phyloP scores from a whole-genome alignment of 2,113 vertebrate genomes.

The Chamaea fasciata region DNA sequence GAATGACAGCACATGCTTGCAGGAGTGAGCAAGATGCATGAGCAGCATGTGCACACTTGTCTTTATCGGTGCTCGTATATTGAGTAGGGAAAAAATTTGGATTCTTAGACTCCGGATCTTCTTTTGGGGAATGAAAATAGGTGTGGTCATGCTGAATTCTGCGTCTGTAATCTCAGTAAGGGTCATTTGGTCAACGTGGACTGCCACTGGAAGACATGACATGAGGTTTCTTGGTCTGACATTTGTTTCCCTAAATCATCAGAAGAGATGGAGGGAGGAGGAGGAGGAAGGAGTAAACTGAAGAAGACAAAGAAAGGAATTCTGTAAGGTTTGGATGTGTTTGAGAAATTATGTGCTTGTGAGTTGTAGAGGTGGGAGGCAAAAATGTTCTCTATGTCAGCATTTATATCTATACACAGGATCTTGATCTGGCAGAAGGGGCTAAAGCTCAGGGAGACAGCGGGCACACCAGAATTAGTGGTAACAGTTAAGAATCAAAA shows the following conservation, averaged over 20 bases:
- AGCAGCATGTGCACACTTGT: background rate
- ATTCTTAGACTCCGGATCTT: background rate
- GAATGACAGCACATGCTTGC: background rate
- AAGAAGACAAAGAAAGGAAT: background rate
- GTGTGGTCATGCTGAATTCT: background rate
- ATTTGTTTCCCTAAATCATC: background rate
- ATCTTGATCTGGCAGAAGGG: constrained; percentile 1
- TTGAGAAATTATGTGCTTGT: background rate
- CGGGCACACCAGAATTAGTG: background rate
- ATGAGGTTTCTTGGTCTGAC: background rate
- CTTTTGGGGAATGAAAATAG: background rate
- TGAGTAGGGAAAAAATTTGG: background rate
- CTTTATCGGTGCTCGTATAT: background rate
- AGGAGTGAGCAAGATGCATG: background rate
- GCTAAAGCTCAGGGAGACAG: background rate
- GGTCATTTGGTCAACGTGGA: background rate
- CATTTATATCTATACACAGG: background rate
- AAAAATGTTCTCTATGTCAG: background rate
- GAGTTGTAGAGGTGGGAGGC: background rate
- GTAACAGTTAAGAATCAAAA: constrained; percentile 17
- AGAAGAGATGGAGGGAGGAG: background rate
- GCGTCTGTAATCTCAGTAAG: background rate
- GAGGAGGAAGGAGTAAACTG: background rate
- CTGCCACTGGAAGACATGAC: background rate
- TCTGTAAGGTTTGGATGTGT: background rate